Conservation (phyloP, 2,113 vertebrate species). For the Lagopus muta region DNA sequence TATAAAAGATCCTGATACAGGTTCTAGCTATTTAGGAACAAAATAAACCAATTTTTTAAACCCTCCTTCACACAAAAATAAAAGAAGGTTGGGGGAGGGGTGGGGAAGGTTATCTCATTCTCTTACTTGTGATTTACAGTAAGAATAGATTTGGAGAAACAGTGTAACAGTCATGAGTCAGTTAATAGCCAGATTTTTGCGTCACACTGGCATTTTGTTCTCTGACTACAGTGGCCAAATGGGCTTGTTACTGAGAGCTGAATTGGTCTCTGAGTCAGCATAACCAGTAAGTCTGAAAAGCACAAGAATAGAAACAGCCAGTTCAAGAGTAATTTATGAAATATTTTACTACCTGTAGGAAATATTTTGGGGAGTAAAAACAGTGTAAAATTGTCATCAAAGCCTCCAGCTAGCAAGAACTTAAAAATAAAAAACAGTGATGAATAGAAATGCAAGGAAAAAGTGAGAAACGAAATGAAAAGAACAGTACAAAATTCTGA, state of each 20-base stretch:
- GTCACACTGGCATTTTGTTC: fast-evolving
- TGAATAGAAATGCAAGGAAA: not conserved
- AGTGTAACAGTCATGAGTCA: not conserved
- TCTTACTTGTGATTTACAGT: not conserved
- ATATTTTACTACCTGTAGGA: not conserved
- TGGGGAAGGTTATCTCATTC: not conserved
- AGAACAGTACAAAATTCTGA: not conserved
- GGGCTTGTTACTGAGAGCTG: not conserved
- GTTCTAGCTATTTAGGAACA: not conserved
- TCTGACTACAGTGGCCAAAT: not conserved
- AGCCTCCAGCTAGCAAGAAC: not conserved
- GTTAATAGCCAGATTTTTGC: not conserved
- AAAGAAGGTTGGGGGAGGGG: not conserved
- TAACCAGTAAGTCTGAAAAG: not conserved
- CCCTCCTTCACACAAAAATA: not conserved
- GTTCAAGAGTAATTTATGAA: not conserved
- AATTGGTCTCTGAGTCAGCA: not conserved
- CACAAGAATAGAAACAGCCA: not conserved
- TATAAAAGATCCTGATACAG: not conserved
- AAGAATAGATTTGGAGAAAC: not conserved
- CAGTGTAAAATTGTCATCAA: not conserved
- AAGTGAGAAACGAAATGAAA: not conserved
- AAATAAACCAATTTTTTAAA: not conserved
- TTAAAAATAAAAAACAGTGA: not conserved
- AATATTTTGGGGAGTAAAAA: not conserved